Evolutionary conservation across 2,888 invertebrate genomes (phyloP).

Genomic region (Nomada lathburiana): DNA sequence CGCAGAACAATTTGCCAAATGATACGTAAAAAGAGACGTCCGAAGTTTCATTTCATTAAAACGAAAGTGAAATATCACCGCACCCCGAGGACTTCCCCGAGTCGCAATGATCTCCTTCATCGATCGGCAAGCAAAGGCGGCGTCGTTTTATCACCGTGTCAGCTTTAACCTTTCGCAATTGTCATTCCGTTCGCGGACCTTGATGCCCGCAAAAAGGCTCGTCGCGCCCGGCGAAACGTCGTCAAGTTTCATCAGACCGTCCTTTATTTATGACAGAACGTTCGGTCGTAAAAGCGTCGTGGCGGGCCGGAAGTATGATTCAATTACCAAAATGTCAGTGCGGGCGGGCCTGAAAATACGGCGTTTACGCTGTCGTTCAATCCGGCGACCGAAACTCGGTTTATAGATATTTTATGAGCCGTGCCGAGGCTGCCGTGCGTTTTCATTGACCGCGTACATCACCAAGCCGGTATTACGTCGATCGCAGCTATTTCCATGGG

Average conservation of each 20-base stretch:
- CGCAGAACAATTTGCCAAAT: no score
- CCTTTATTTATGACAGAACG: slow-evolving; percentile 13
- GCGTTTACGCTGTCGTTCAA: slow-evolving; percentile 47
- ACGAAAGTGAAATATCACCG: no score
- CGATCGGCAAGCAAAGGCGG: not conserved
- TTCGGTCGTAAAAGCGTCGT: slow-evolving; percentile 29
- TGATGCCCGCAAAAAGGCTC: not conserved
- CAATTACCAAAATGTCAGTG: slow-evolving; percentile 52
- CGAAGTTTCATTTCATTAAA: no score
- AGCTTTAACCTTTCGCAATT: not conserved
- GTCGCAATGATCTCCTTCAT: no score
- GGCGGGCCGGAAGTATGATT: slow-evolving; percentile 45
- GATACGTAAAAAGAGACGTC: no score
- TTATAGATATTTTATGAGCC: slow-evolving; percentile 58
- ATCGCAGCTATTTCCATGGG: slow-evolving; percentile 33
- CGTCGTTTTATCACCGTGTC: not conserved
- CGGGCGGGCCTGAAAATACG: slow-evolving; percentile 41
- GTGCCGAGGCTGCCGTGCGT: slow-evolving; percentile 14
- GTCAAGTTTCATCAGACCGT: slow-evolving; percentile 26
- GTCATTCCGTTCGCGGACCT: not conserved
- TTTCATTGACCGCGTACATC: slow-evolving; percentile 48
- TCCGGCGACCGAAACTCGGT: slow-evolving; percentile 50
- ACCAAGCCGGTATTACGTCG: slow-evolving; percentile 40
- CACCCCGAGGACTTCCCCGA: no score
- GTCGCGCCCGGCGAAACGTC: not conserved